Evolutionary conservation across 2,888 invertebrate genomes (phyloP), one percentile per base, ranked within the genome.

Genomic region (Drosophila pseudotalamancana): DNA sequence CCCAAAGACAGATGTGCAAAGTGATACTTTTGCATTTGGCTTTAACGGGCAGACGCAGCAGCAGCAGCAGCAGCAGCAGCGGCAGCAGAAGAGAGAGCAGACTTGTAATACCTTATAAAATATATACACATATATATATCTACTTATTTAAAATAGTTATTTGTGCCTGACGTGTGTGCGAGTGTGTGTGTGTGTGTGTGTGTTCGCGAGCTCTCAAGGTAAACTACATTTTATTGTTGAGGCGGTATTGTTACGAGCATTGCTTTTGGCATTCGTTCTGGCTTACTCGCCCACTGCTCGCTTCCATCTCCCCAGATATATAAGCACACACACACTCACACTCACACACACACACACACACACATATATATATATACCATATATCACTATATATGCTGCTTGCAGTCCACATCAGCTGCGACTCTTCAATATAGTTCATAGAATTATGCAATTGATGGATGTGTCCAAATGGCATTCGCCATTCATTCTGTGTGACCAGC

Each of bases 171-270:
- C 32, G 37, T 53, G 37, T 48, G 40, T 51, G 59, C 34, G 42
- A 46, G 55, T 61, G 42, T 62, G 59, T 67, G 40, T 51, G 59
- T 31, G 42, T 43, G 55, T 61, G 42, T 62, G 59, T 67, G 75
- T 71, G 75, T 63, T 69, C 71, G 61, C 70, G 70, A 60, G 70
- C 77, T 77, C 87, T 85, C 87, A 86, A 86, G 86, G 86, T 87
- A 79, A 86, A 86, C 86, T 83, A 85, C 85, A 86, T 87, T 86
- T 84, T 78, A 80, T 83, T 78, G 81, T 83, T 78, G 78, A 77
- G 77, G 79, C 73, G 83, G 80, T 76, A 77, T 79, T 82, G 84
- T 84, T 82, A 79, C 81, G 76, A 79, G 75, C 80, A 77, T 68
- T 83, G 77, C 81, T 77, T 81, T 80, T 78, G 79, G 79, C 79